Evolutionary conservation across 2,113 vertebrate species (phyloP), one percentile per base, ranked within the genome.

Genomic region (Parus major): DNA sequence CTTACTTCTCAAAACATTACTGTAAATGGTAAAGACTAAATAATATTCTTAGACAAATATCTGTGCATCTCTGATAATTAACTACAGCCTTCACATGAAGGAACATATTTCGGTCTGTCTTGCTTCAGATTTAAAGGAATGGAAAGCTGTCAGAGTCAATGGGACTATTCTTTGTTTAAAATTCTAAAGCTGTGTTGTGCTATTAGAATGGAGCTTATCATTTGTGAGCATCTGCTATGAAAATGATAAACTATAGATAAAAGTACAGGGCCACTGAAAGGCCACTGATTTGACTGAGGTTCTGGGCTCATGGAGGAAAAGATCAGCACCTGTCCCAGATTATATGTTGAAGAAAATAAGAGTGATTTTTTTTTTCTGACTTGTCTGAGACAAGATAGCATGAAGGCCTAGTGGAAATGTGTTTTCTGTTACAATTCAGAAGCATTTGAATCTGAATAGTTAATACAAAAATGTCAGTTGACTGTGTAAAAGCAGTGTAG

Each of bases 11-110:
- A 90, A 95, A 95, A 95, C 95, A 97, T 94, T 96, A 94, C 95
- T 96, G 90, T 97, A 96, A 96, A 96, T 97, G 95, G 93, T 88
- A 96, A 96, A 90, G 75, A 91, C 75, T 82, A 91, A 93, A 95
- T 82, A 92, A 86, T 95, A 72, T 80, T 86, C 91, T 86, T 63
- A 56, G 71, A 47, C 35, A 90, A 92, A 86, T 81, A 95, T 90
- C 90, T 85, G 55, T 65, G 41, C 39, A 83, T 94, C 79, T 94
- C 92, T 95, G 70, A 93, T 95, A 94, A 97, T 92, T 93, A 91
- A 88, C 79, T 47, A 79, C 77, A 90, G 86, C 44, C 46, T 85
- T 71, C 24, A 10, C 60, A 71, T 65, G 79, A 79, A 95, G 52
- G 27, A 92, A 69, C 46, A 12, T 80, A 81, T 88, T 97, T 86